These are phyloP conservation scores for Drosophila fuyamai DNA, from an alignment of 1,140 invertebrate species.

Conservation along the genomic window DNA sequence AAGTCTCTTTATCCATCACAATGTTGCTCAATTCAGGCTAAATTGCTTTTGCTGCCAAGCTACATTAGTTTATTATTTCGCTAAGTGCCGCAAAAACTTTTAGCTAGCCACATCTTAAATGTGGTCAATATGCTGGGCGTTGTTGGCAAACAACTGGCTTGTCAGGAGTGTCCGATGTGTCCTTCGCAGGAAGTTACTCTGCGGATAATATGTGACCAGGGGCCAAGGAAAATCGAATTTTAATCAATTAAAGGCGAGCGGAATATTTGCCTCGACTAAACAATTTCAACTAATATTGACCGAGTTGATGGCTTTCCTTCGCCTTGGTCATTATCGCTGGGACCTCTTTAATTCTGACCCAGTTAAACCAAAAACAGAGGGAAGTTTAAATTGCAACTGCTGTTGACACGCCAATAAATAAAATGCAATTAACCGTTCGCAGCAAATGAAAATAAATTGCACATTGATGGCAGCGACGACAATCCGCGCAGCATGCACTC, in stretches of 20 bases:
- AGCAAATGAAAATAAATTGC: constrained; percentile 79
- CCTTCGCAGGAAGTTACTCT: background rate
- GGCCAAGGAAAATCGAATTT: constrained; percentile 32
- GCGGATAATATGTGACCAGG: background rate
- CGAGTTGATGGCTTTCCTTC: constrained; percentile 17
- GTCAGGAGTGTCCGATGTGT: background rate
- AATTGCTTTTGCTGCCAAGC: background rate
- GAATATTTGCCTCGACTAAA: constrained; percentile 43
- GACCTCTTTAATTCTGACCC: constrained; percentile 52
- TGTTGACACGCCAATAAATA: constrained; percentile 81
- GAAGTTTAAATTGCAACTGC: constrained; percentile 65
- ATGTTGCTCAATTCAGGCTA: background rate
- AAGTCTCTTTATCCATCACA: background rate
- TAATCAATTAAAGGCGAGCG: constrained; percentile 44
- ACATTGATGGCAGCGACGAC: constrained; percentile 67
- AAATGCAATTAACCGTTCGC: constrained; percentile 75
- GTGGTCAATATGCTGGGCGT: constrained; percentile 14
- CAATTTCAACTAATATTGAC: constrained; percentile 39
- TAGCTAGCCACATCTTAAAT: background rate
- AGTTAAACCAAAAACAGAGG: constrained; percentile 18
- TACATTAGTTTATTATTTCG: constrained; percentile 12
- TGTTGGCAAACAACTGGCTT: constrained; percentile 1
- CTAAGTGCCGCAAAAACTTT: constrained; percentile 14
- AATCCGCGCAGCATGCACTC: constrained; percentile 28
- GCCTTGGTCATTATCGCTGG: constrained; percentile 22